These are phyloP conservation scores for Typhlomys cinereus DNA, from an alignment of 2,113 vertebrate species.

Conservation along the genomic window DNA sequence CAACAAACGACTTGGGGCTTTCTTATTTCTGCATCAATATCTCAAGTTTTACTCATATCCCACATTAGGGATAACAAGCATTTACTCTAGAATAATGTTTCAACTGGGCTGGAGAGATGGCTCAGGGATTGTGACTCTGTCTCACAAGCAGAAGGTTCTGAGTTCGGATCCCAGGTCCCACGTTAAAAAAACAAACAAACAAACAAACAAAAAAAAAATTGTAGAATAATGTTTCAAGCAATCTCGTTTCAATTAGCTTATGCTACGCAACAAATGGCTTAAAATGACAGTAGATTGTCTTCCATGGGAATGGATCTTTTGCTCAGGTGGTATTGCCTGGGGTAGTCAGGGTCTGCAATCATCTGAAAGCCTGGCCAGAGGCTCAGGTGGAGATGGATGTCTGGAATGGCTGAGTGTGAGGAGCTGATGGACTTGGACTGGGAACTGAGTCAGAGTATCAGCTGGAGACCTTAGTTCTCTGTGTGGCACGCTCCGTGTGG, in stretches of 20 bases:
- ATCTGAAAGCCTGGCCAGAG: background rate
- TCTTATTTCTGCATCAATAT: background rate
- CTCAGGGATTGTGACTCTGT: no score
- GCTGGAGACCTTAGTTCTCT: background rate
- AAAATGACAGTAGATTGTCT: background rate
- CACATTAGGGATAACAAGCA: background rate
- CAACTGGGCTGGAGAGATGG: no score
- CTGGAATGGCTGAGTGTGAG: background rate
- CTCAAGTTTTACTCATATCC: background rate
- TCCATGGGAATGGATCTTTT: background rate
- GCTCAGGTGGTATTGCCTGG: background rate
- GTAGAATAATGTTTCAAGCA: background rate
- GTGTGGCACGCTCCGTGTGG: background rate
- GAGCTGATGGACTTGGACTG: background rate
- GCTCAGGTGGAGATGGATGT: background rate
- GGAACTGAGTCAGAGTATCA: background rate
- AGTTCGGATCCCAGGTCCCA: no score
- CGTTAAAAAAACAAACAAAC: no score
- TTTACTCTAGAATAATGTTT: background rate
- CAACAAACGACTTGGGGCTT: background rate
- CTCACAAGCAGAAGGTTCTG: no score
- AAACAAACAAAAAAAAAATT: no score
- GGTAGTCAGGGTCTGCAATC: background rate
- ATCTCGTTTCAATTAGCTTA: slow-evolving; percentile 44
- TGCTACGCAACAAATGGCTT: slow-evolving; percentile 37